Conservation (phyloP, 2,888 invertebrate species). For the Plusia festucae region DNA sequence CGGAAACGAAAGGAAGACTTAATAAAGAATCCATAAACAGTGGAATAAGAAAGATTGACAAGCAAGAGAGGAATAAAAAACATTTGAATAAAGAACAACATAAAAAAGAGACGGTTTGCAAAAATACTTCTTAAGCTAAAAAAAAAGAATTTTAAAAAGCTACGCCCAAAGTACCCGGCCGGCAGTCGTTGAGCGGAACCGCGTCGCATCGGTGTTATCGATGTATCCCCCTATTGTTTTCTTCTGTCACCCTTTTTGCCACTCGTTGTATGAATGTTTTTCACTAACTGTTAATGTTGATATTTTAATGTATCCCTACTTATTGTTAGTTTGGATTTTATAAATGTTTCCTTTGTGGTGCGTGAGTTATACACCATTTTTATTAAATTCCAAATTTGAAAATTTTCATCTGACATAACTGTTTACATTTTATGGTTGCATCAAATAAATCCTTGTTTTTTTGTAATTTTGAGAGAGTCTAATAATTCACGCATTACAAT, state of each 20-base stretch:
- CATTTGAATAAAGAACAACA: background rate
- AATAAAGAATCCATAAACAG: background rate
- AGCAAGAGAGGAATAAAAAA: background rate
- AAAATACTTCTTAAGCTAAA: constrained; percentile 34
- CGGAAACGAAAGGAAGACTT: background rate
- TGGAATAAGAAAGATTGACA: background rate
- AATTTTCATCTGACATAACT: background rate
- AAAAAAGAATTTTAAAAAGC: constrained; percentile 49
- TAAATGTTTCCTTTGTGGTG: constrained; percentile 56
- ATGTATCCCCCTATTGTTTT: constrained; percentile 84
- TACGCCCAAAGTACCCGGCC: constrained; percentile 86
- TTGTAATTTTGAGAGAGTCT: constrained; percentile 14
- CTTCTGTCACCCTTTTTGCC: constrained; percentile 86
- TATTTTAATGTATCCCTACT: constrained; percentile 76
- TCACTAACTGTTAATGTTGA: constrained; percentile 90
- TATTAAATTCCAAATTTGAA: background rate
- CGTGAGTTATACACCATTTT: constrained; percentile 50
- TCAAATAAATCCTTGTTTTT: background rate
- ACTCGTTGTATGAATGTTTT: constrained; percentile 89
- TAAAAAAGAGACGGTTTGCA: constrained; percentile 9
- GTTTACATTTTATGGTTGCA: background rate
- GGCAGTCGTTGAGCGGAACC: constrained; percentile 77
- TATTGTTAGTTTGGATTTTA: constrained; percentile 65
- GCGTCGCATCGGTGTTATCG: constrained; percentile 88
- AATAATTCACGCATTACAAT: constrained; percentile 60